Percentiles rank a stretch among this genome's conserved stretches.
Conservation (phyloP, 2,113 vertebrate genomes). For the Felis chaus region DNA sequence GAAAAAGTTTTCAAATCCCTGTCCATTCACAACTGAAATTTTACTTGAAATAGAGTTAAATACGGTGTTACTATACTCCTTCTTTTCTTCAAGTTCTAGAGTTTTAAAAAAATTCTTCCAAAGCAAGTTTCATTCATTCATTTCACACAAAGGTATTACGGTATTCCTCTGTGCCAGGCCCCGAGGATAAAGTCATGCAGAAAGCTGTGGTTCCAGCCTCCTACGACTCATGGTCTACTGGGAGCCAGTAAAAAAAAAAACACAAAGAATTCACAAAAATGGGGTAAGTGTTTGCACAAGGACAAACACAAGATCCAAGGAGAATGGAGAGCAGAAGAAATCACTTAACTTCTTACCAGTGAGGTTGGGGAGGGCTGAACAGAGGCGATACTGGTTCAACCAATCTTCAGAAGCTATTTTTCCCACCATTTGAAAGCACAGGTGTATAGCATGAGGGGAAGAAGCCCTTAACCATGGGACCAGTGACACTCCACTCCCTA, state of each 20-base stretch:
- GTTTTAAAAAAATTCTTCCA: not conserved
- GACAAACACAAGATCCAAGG: not conserved
- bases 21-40: not conserved
- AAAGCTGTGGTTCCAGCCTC: not conserved
- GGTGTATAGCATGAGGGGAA: fast-evolving
- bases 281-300: not conserved
- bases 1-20: constrained; percentile 1
- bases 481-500: not conserved
- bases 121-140: not conserved
- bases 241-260: not conserved
- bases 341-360: not conserved
- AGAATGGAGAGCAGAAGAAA: not conserved
- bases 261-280: not conserved
- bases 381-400: fast-evolving
- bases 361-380: not conserved
- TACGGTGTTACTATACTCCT: not conserved
- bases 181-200: not conserved
- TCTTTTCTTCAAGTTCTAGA: not conserved
- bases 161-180: not conserved
- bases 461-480: no score
- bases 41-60: constrained; percentile 31
- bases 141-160: not conserved
- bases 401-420: not conserved
- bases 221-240: not conserved
- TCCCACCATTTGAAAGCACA: not conserved